A percentile compares a stretch with the other conserved stretches of the same genome.
phyloP scores from a whole-genome alignment of 2,888 invertebrate genomes.

The Asteroscopus sphinx region DNA sequence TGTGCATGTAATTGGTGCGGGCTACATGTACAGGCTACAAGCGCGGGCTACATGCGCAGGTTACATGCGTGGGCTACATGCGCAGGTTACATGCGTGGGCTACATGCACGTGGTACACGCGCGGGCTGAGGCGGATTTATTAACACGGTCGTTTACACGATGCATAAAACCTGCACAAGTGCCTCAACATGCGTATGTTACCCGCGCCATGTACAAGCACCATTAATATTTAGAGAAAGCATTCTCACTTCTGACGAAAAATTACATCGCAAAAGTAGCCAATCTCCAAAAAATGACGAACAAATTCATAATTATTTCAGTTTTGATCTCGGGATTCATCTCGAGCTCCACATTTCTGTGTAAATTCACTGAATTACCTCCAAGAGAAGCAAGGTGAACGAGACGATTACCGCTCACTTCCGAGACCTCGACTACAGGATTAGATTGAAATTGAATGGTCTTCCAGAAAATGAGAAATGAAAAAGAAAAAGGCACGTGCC shows the following conservation, averaged over 20 bases:
- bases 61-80: no score
- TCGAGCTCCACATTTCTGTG: constrained; percentile 63
- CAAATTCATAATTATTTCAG: constrained; percentile 55
- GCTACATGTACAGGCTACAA: no score
- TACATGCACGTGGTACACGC: no score
- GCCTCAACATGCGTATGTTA: no score
- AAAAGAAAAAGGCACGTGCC: constrained; percentile 30
- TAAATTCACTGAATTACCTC: constrained; percentile 62
- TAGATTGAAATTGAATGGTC: constrained; percentile 82
- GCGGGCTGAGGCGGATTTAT: no score
- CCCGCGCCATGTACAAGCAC: no score
- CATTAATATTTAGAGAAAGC: constrained; percentile 2
- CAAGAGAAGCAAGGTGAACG: constrained; percentile 63
- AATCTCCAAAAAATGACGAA: constrained; percentile 31
- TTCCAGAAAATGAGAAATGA: constrained; percentile 65
- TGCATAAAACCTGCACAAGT: no score
- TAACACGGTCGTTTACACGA: no score
- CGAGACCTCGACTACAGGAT: constrained; percentile 69
- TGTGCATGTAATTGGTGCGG: no score
- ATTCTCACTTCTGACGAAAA: constrained; percentile 3
- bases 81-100: no score
- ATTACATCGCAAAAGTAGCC: constrained; percentile 6
- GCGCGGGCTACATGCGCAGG: no score
- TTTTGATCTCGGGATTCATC: constrained; percentile 60
- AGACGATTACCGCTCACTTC: constrained; percentile 73